Conservation (phyloP, 2,797 vertebrate genomes). For the Sebastiscus tertius region DNA sequence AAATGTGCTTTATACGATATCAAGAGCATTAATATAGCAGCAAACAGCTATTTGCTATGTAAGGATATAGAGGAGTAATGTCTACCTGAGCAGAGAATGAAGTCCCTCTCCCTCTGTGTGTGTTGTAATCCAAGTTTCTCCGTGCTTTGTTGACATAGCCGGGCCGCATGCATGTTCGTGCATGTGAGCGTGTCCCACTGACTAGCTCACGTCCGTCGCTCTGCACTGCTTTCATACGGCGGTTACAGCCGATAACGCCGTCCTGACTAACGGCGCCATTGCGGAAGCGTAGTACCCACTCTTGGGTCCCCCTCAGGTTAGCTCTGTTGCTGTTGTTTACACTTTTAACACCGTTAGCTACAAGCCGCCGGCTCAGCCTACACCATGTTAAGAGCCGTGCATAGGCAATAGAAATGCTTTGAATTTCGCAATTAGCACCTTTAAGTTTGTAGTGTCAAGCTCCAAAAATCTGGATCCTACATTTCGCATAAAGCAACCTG, state of each 20-base stretch:
- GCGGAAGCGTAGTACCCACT: too few species aligned
- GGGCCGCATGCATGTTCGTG: too few species aligned
- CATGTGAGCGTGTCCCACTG: not conserved
- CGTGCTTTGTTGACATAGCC: not conserved
- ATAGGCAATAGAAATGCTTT: too few species aligned
- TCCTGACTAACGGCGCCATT: too few species aligned
- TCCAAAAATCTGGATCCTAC: not conserved
- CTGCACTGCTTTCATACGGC: not conserved
- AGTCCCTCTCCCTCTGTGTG: not conserved
- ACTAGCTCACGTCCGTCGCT: not conserved
- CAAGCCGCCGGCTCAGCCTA: too few species aligned
- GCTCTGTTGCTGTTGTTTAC: too few species aligned
- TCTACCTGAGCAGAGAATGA: not conserved
- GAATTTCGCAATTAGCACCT: too few species aligned
- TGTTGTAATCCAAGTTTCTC: not conserved
- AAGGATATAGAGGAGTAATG: not conserved
- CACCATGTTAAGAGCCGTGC: too few species aligned
- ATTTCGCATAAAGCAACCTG: not conserved
- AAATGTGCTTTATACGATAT: not conserved
- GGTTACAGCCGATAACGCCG: too few species aligned
- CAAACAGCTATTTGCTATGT: not conserved
- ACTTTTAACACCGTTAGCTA: too few species aligned
- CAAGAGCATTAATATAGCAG: not conserved
- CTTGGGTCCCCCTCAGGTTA: too few species aligned
- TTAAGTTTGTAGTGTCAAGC: not conserved